Evolutionary conservation across 2,888 invertebrate genomes (phyloP).

Genomic region (Xestoiulus laeticollis): DNA sequence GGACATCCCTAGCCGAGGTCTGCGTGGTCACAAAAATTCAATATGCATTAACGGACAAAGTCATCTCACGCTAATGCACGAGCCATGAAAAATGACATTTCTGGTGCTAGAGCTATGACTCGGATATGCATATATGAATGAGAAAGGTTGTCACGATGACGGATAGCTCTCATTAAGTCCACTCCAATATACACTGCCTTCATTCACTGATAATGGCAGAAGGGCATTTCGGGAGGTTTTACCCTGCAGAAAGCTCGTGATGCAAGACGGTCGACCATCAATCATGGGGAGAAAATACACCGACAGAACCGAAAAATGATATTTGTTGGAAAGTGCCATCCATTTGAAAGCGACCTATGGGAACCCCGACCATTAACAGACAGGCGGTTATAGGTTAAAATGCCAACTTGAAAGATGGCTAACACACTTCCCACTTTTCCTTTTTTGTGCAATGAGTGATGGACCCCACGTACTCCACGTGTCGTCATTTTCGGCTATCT

Average conservation of each 20-base stretch:
- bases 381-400: not conserved
- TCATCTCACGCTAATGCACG: not conserved
- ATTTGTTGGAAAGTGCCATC: not conserved
- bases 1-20: constrained; percentile 30
- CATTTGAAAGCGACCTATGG: not conserved
- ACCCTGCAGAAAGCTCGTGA: no score
- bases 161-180: constrained; percentile 47
- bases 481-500: constrained; percentile 3
- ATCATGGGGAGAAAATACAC: not conserved
- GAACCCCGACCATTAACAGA: not conserved
- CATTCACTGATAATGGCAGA: constrained; percentile 43
- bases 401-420: not conserved
- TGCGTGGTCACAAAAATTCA: not conserved
- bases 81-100: constrained; percentile 19
- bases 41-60: constrained; percentile 29
- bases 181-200: constrained; percentile 46
- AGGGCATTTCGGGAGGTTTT: constrained; percentile 30
- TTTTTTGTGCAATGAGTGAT: not conserved
- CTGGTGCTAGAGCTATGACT: not conserved
- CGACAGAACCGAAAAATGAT: not conserved
- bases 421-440: not conserved
- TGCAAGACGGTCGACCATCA: not conserved
- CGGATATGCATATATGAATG: constrained; percentile 18
- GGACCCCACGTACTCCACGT: not conserved
- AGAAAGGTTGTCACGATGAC: constrained; percentile 48